A percentile compares a stretch with the other conserved stretches of the same genome.
Conservation (phyloP, 1,140 invertebrate genomes). For the Tribolium castaneum region DNA sequence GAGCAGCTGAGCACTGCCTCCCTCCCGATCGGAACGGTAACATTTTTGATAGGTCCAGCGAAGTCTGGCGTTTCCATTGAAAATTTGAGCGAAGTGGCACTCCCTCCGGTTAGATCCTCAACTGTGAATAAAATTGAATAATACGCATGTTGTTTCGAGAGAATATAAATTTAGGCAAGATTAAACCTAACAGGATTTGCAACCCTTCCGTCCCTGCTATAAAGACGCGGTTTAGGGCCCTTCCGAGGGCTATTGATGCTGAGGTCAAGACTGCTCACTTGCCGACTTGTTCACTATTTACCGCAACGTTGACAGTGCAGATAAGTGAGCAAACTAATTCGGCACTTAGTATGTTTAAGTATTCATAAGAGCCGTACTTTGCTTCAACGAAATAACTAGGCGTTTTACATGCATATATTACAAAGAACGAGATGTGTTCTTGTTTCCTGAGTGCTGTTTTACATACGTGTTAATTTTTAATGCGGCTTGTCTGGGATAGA, state of each 20-base stretch:
- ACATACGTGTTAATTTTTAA: background rate
- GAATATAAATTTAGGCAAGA: conserved; percentile 6
- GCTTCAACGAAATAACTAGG: background rate
- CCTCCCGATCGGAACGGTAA: conserved; percentile 83
- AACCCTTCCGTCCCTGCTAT: conserved; percentile 21
- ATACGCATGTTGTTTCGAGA: background rate
- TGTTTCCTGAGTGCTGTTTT: background rate
- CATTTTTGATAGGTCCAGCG: conserved; percentile 80
- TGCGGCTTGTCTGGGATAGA: background rate
- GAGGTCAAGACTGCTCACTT: conserved; percentile 29
- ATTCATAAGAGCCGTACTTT: conserved; percentile 20
- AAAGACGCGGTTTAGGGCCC: conserved; percentile 23
- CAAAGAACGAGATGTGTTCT: background rate
- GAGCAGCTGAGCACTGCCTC: conserved; percentile 86
- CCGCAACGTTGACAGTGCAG: conserved; percentile 6
- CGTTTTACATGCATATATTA: conserved; percentile 7
- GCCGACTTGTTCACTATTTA: conserved; percentile 24
- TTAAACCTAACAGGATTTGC: conserved; percentile 18
- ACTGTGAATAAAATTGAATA: conserved; percentile 31
- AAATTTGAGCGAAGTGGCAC: conserved; percentile 9
- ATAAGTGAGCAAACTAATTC: conserved; percentile 28
- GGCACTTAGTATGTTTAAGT: conserved; percentile 2
- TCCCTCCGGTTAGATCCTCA: conserved; percentile 14
- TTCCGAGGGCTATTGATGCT: conserved; percentile 18
- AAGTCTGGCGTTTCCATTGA: conserved; percentile 74